Conservation (phyloP, 2,888 invertebrate species). For the Sceliomorpha sp. region DNA sequence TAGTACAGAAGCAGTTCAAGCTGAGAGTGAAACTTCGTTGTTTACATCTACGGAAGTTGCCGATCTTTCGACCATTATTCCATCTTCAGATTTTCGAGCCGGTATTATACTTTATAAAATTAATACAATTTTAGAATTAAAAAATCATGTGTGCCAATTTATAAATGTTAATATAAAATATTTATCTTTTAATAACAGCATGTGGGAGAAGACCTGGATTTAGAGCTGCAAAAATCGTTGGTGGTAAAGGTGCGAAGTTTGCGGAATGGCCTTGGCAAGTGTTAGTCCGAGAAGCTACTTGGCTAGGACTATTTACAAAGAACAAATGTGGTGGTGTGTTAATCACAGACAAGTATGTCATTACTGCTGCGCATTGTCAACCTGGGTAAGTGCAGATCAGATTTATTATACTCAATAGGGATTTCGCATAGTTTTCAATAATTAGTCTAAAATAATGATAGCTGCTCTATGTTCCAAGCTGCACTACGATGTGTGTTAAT, state of each 20-base stretch:
- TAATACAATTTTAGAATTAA: too few relatives aligned
- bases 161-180: too few relatives aligned
- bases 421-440: too few relatives aligned
- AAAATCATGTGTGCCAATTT: too few relatives aligned
- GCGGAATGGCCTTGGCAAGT: constrained; percentile 98
- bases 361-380: constrained; percentile 97
- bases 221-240: constrained; percentile 91
- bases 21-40: constrained; percentile 41
- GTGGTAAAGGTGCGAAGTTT: constrained; percentile 91
- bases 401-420: too few relatives aligned
- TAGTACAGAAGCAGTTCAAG: constrained; percentile 58
- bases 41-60: constrained; percentile 35
- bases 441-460: too few relatives aligned
- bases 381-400: constrained; percentile 93
- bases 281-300: constrained; percentile 93
- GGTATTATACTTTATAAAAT: constrained; percentile 61
- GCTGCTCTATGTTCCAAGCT: too few relatives aligned
- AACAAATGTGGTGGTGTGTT: constrained; percentile 97
- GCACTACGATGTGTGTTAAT: too few relatives aligned
- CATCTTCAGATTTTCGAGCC: constrained; percentile 69
- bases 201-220: constrained; percentile 92
- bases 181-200: constrained; percentile 82
- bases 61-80: constrained; percentile 67
- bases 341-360: constrained; percentile 92
- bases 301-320: constrained; percentile 95